Conservation (phyloP, 2,888 invertebrate species). For the Bibio marci region DNA sequence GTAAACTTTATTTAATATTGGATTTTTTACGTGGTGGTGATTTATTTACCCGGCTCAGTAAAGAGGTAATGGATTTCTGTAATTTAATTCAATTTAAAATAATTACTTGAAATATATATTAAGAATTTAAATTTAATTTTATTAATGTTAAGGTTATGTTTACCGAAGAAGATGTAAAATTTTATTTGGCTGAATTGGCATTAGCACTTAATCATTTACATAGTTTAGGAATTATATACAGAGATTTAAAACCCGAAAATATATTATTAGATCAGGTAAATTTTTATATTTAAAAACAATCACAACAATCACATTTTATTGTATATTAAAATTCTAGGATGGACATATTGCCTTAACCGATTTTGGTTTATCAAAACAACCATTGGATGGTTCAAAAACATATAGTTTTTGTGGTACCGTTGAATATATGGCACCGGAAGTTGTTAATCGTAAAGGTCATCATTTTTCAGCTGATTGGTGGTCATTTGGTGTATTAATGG, state of each 20-base stretch:
- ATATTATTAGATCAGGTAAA: conserved; percentile 36
- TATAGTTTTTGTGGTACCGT: conserved; percentile 98
- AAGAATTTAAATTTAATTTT: too few species aligned
- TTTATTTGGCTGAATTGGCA: conserved; percentile 95
- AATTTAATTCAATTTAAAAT: too few species aligned
- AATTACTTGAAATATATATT: too few species aligned
- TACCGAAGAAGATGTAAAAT: conserved; percentile 99
- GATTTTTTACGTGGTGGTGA: conserved; percentile 97
- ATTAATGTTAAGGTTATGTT: conserved; percentile 56
- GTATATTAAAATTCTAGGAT: conserved; percentile 29
- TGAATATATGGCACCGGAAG: conserved; percentile 80
- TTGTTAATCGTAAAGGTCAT: conserved; percentile 89
- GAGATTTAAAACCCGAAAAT: conserved; percentile 98
- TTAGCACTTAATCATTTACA: conserved; percentile 95
- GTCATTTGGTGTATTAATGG: conserved; percentile 95
- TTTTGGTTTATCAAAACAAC: conserved; percentile 94
- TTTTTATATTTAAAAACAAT: too few species aligned
- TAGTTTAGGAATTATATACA: conserved; percentile 91
- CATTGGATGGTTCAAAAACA: conserved; percentile 82
- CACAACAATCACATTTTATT: too few species aligned
- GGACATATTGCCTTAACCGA: conserved; percentile 98
- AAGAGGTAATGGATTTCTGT: too few species aligned
- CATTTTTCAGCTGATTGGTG: conserved; percentile 99
- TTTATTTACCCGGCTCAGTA: conserved; percentile 93
- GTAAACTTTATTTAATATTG: conserved; percentile 93